Evolutionary conservation across 2,797 vertebrate species (phyloP).

Genomic region (Apogon hyalosoma): DNA sequence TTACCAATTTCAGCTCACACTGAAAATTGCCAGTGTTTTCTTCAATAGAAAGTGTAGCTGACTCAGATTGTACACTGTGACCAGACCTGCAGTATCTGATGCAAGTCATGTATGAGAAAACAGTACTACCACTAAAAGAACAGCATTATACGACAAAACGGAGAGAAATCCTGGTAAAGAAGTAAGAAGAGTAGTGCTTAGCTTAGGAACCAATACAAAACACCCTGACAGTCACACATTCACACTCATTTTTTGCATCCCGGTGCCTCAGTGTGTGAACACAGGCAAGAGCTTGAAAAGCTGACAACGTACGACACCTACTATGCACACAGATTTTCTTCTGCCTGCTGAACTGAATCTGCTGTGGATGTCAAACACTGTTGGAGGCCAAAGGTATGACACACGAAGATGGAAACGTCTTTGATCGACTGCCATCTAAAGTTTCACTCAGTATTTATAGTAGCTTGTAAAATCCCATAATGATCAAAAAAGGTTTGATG

Average conservation of each 20-base stretch:
- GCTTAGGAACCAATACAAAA: conserved; percentile 50
- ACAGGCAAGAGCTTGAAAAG: conserved; percentile 35
- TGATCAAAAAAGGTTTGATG: neutral
- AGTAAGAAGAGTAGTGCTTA: conserved; percentile 29
- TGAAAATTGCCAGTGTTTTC: conserved; percentile 12
- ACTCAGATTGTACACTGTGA: conserved; percentile 10
- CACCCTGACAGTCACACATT: conserved; percentile 29
- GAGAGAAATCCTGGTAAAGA: neutral
- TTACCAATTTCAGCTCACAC: neutral
- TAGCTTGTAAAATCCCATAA: neutral
- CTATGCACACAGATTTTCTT: conserved; percentile 35
- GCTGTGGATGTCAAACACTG: conserved; percentile 42
- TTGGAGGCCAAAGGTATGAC: conserved; percentile 20
- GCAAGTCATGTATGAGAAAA: neutral
- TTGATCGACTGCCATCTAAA: neutral
- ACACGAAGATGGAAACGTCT: neutral
- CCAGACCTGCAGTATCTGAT: conserved; percentile 18
- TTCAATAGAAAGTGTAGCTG: conserved; percentile 11
- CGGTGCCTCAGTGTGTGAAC: conserved; percentile 38
- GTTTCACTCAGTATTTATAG: neutral
- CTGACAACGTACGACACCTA: conserved; percentile 53
- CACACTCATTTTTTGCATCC: conserved; percentile 5
- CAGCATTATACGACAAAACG: neutral
- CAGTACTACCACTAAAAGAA: conserved; percentile 1
- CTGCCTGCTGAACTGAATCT: conserved; percentile 28